Evolutionary conservation across 2,113 vertebrate genomes (phyloP).

Genomic region (Eudyptes chrysolophus): DNA sequence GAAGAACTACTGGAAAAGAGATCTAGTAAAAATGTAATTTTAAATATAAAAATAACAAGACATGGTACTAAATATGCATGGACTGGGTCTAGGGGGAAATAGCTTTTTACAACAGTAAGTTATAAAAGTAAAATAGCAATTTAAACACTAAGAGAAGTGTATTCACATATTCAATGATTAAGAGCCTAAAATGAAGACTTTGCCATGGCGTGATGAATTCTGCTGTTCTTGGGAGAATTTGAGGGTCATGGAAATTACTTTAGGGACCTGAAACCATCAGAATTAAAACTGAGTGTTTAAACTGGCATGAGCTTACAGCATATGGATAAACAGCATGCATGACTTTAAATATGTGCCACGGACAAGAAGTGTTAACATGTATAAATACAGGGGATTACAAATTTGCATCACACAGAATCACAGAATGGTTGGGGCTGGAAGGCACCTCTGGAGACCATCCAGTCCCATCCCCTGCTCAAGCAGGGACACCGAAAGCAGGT

Average conservation of each 20-base stretch:
- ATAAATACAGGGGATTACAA: background rate
- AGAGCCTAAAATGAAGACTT: background rate
- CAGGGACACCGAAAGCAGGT: background rate
- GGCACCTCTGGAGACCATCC: background rate
- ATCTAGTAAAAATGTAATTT: background rate
- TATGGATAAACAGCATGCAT: background rate
- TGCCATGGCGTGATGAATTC: background rate
- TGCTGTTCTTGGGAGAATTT: background rate
- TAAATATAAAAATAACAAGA: background rate
- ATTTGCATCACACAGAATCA: background rate
- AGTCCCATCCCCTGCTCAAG: background rate
- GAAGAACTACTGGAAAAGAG: background rate
- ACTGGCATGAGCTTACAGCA: background rate
- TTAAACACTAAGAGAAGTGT: background rate
- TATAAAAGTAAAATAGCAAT: background rate
- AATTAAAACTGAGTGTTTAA: background rate
- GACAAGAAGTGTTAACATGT: background rate
- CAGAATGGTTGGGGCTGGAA: background rate
- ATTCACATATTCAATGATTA: background rate
- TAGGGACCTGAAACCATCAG: background rate
- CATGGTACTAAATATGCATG: background rate
- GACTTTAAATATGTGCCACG: background rate
- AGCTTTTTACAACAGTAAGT: background rate
- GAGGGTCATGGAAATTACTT: background rate
- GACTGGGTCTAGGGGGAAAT: background rate